Conservation (phyloP, 2,113 vertebrate species). For the Ranitomeya variabilis region DNA sequence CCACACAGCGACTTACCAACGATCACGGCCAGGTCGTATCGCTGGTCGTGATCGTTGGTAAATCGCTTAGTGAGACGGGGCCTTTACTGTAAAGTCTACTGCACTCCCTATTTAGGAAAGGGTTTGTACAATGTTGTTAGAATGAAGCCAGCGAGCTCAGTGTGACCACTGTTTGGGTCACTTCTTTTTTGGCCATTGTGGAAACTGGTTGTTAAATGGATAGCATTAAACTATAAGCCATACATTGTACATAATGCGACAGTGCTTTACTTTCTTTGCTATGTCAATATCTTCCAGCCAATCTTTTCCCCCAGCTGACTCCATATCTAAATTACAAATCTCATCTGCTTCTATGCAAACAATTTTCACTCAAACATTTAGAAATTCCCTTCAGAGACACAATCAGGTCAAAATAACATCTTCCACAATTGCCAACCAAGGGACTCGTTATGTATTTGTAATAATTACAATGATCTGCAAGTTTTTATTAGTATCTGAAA, state of each 20-base stretch:
- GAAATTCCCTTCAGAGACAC: not conserved
- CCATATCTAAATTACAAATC: not conserved
- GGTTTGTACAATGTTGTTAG: not conserved
- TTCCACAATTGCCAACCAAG: not conserved
- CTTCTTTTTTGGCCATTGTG: too few species aligned
- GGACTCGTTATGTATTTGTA: constrained; percentile 10
- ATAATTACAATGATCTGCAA: constrained; percentile 3
- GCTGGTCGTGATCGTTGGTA: too few species aligned
- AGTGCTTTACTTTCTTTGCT: not conserved
- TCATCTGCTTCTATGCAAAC: not conserved
- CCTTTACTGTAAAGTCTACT: not conserved
- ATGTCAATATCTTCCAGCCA: not conserved
- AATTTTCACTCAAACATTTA: not conserved
- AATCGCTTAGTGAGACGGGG: too few species aligned
- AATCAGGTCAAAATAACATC: not conserved
- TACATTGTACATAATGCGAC: not conserved
- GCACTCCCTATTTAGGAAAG: not conserved
- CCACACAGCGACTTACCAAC: too few species aligned
- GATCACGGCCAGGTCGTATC: too few species aligned
- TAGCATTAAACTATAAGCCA: not conserved
- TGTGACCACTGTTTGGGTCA: too few species aligned
- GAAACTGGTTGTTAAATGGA: not conserved
- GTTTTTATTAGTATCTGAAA: not conserved
- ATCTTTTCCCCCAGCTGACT: not conserved
- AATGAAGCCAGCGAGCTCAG: too few species aligned